Base-by-base conservation (phyloP, 2,797 vertebrate genomes). In the Todus mexicanus region DNA sequence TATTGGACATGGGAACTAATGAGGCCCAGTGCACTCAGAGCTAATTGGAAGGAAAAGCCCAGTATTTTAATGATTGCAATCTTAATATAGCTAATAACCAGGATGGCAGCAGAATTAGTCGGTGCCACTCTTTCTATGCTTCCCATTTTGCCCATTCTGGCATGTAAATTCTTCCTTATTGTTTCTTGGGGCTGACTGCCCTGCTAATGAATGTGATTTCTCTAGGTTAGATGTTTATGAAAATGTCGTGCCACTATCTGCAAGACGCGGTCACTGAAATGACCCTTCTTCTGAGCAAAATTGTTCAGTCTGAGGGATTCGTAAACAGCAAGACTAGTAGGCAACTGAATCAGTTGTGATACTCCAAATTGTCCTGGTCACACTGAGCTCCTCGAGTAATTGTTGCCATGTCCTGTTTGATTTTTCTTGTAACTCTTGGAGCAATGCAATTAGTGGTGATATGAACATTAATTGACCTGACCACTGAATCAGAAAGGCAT, bases 381-480 rank as follows among this genome's bases (percentile, higher is more conserved):
- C 79, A 63, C 54, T 22, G 16, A 72, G 85, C 51, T 94, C 79
- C 37, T 14, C 2, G 42, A 77, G 53, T 89, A 83, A 95, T 89
- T 65, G 75, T 29, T 71, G 35, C 73, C 68, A 8, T 69, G 79
- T 92, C 84, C 65, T 37, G 23, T 72, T 80, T 92, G 87, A 94
- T 94, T 95, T 93, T 61, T 59, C 92, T 61, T 29, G 53, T 68
- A 85, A 53, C 69, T 93, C 78, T 40, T 40, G 59, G 31, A 93
- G 54, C 79, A 29, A 43, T 7, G 76, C 82, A 96, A 94, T 96
- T 95, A 92, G 89, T 63, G 27, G 73, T 0, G 17, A 84, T 91
- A 91, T 81, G 76, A 96, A 65, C 87, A 59, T 91, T 95, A 96
- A 96, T 93, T 95, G 95, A 89, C 91, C 71, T 27, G 57, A 78